phyloP scores from a whole-genome alignment of 1,140 invertebrate species.

The Caligus rogercresseyi region DNA sequence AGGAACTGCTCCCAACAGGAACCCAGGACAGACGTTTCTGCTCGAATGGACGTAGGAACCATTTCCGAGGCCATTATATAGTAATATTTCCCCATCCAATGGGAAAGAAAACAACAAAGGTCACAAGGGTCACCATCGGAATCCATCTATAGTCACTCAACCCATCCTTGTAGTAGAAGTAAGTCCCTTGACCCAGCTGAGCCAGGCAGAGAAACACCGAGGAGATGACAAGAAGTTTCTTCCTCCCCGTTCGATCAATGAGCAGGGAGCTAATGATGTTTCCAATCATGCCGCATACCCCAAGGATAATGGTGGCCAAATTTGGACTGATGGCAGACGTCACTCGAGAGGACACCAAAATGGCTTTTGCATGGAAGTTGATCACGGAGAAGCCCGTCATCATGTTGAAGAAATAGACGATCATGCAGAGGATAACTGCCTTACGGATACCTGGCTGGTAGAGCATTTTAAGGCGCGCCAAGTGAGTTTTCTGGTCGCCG shows the following conservation, averaged over 20 bases:
- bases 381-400: neutral
- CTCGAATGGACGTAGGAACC: neutral
- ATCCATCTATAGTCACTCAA: neutral
- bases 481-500: slow-evolving; percentile 1
- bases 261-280: neutral
- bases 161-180: neutral
- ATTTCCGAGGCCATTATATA: neutral
- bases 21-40: neutral
- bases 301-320: neutral
- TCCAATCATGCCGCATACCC: neutral
- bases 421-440: neutral
- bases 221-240: neutral
- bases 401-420: neutral
- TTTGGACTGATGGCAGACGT: neutral
- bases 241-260: neutral
- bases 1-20: slow-evolving; percentile 1
- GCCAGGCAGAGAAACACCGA: neutral
- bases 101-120: neutral
- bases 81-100: neutral
- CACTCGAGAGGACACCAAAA: neutral
- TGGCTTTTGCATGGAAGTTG: neutral
- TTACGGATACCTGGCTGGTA: neutral
- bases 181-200: neutral
- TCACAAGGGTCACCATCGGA: neutral
- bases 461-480: slow-evolving; percentile 1